phyloP scores from a whole-genome alignment of 2,797 vertebrate species.

The Argentina silus region DNA sequence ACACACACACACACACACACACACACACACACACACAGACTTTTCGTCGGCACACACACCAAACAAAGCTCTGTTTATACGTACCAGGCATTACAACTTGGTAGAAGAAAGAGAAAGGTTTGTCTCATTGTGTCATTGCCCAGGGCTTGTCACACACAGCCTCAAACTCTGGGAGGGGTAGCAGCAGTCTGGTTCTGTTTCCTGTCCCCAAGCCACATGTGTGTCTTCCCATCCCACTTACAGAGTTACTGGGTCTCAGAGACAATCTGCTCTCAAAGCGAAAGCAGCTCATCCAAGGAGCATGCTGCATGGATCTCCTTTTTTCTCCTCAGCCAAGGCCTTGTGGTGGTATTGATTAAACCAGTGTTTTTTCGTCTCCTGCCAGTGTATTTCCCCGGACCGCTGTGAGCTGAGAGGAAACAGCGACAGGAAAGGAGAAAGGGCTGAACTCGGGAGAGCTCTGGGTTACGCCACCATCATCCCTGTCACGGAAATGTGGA shows the following conservation, averaged over 20 bases:
- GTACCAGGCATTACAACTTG: background rate
- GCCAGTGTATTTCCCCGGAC: slow-evolving; percentile 67
- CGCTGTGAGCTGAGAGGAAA: slow-evolving; percentile 59
- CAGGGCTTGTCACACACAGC: slow-evolving; percentile 26
- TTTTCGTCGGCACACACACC: background rate
- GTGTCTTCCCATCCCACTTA: slow-evolving; percentile 37
- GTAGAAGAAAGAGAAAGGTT: background rate
- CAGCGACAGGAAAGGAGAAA: slow-evolving; percentile 34
- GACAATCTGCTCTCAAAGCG: slow-evolving; percentile 64
- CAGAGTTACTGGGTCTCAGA: slow-evolving; percentile 49
- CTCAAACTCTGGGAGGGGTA: slow-evolving; percentile 14
- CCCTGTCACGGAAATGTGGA: background rate
- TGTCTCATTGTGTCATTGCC: slow-evolving; percentile 46
- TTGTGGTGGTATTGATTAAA: slow-evolving; percentile 74
- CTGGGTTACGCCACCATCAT: background rate
- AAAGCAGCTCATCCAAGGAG: slow-evolving; percentile 42
- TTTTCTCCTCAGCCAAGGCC: slow-evolving; percentile 59
- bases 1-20: slow-evolving; percentile 2
- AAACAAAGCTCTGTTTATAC: too few relatives aligned
- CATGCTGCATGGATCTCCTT: slow-evolving; percentile 17
- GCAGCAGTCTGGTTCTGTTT: slow-evolving; percentile 37
- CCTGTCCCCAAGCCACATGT: slow-evolving; percentile 36
- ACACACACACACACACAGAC: background rate
- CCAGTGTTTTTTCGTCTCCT: slow-evolving; percentile 66
- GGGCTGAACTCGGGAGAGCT: background rate